Evolutionary conservation across 2,888 invertebrate genomes (phyloP).

Genomic region (Chorisops tibialis): DNA sequence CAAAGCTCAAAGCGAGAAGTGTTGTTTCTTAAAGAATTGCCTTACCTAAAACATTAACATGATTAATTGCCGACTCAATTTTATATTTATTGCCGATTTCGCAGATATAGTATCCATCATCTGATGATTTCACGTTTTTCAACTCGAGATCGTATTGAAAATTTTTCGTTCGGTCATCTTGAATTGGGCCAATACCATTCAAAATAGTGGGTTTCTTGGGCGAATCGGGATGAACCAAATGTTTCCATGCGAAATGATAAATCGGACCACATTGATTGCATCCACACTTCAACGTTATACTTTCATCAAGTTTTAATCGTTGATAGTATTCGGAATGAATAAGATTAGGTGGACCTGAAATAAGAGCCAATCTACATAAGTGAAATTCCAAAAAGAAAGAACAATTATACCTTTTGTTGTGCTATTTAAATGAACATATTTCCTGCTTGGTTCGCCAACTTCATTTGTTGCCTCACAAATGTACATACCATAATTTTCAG

Average conservation of each 20-base stretch:
- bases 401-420: constrained; percentile 37
- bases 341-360: constrained; percentile 16
- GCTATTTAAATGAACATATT: constrained; percentile 48
- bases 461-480: constrained; percentile 6
- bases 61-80: constrained; percentile 46
- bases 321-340: constrained; percentile 1
- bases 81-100: constrained; percentile 54
- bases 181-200: not conserved
- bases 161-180: not conserved
- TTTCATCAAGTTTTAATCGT: constrained; percentile 13
- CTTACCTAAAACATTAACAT: constrained; percentile 54
- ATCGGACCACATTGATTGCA: constrained; percentile 32
- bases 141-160: constrained; percentile 30
- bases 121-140: constrained; percentile 43
- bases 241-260: constrained; percentile 18
- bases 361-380: no score
- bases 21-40: not conserved
- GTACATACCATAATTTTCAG: not conserved
- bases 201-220: not conserved
- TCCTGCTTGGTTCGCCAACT: not conserved
- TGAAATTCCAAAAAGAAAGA: not conserved
- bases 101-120: constrained; percentile 54
- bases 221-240: constrained; percentile 16
- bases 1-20: no score
- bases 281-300: constrained; percentile 30